A percentile compares a stretch with the other conserved stretches of the same genome.
Evolutionary conservation across 2,888 invertebrate species (phyloP).

Genomic region (Synergus japonicus): DNA sequence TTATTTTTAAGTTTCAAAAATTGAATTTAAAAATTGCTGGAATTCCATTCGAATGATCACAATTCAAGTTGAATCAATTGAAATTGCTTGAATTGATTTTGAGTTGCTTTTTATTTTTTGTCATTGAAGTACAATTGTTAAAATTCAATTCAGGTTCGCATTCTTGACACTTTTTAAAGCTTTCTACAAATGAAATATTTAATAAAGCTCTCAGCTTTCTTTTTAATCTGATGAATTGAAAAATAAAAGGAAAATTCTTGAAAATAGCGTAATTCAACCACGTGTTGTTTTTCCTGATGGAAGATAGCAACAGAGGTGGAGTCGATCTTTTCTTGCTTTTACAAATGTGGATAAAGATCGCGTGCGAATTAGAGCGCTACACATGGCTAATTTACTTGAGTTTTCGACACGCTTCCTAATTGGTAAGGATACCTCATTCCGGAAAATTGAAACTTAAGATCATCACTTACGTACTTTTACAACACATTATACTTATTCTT

Average conservation of each 20-base stretch:
- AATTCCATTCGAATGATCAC: too few relatives aligned
- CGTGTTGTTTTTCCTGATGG: background rate
- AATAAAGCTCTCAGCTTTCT: too few relatives aligned
- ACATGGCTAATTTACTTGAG: constrained; percentile 5
- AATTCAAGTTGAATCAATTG: too few relatives aligned
- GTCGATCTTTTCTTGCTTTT: constrained; percentile 18
- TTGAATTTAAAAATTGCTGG: too few relatives aligned
- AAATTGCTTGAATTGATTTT: too few relatives aligned
- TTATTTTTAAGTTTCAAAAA: too few relatives aligned
- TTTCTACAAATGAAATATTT: too few relatives aligned
- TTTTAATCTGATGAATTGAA: background rate
- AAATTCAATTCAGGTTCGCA: too few relatives aligned
- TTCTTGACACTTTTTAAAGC: too few relatives aligned
- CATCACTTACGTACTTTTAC: background rate
- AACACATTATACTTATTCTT: background rate
- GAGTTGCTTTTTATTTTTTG: too few relatives aligned
- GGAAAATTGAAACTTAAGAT: background rate
- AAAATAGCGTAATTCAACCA: constrained; percentile 2
- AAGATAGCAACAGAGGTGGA: background rate
- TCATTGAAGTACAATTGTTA: too few relatives aligned
- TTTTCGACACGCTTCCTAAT: constrained; percentile 29
- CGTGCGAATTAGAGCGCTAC: constrained; percentile 34
- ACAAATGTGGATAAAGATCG: constrained; percentile 13
- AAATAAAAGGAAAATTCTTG: background rate
- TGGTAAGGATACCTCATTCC: constrained; percentile 6